Conservation (phyloP, 2,888 invertebrate genomes). For the Hemicrepidius hirtus region DNA sequence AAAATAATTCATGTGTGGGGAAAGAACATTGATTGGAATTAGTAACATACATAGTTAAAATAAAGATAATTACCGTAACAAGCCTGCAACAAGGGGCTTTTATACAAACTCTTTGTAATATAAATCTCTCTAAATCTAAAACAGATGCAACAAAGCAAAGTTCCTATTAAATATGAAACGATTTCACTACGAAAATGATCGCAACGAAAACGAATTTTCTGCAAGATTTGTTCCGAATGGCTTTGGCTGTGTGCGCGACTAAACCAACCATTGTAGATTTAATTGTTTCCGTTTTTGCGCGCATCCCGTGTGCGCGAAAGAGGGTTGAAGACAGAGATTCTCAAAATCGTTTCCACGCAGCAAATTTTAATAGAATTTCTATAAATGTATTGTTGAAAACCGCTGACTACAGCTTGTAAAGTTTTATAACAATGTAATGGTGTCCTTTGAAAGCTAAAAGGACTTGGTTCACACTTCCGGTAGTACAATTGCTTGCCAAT, state of each 20-base stretch:
- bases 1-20: not conserved
- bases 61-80: slow-evolving; percentile 37
- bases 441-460: slow-evolving; percentile 36
- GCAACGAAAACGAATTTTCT: slow-evolving; percentile 72
- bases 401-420: slow-evolving; percentile 40
- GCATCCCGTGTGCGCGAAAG: slow-evolving; percentile 67
- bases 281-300: slow-evolving; percentile 73
- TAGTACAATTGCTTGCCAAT: slow-evolving; percentile 45
- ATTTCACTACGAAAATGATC: slow-evolving; percentile 69
- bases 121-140: slow-evolving; percentile 45
- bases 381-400: slow-evolving; percentile 41
- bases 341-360: slow-evolving; percentile 55
- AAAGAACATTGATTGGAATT: slow-evolving; percentile 1
- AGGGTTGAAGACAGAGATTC: slow-evolving; percentile 65
- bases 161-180: slow-evolving; percentile 71
- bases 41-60: slow-evolving; percentile 34
- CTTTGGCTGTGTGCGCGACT: slow-evolving; percentile 69
- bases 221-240: slow-evolving; percentile 72
- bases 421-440: slow-evolving; percentile 45
- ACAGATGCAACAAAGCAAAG: slow-evolving; percentile 61
- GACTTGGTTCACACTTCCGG: slow-evolving; percentile 42
- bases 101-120: slow-evolving; percentile 37
- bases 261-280: slow-evolving; percentile 74
- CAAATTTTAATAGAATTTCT: slow-evolving; percentile 41
- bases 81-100: slow-evolving; percentile 19